Evolutionary conservation across 2,888 invertebrate species (phyloP).

Genomic region (Orthonevra nobilis): DNA sequence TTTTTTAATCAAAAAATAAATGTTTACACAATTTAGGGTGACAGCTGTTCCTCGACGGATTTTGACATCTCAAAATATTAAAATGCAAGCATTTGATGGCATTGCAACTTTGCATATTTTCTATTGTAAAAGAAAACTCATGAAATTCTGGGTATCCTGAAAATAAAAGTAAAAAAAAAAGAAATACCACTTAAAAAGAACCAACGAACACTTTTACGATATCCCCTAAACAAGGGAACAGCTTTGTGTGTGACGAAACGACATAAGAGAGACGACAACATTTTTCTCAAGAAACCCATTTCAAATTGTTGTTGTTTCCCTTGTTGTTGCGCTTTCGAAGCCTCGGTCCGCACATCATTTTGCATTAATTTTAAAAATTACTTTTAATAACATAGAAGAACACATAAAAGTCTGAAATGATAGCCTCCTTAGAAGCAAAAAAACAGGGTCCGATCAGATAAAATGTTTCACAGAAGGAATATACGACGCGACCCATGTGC

Average conservation of each 20-base stretch:
- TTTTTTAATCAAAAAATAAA: no score
- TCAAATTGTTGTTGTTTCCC: no score
- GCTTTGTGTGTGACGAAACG: background rate
- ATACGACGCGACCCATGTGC: background rate
- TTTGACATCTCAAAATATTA: no score
- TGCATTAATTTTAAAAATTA: conserved; percentile 50
- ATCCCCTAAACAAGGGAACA: conserved; percentile 12
- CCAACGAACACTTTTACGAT: conserved; percentile 2
- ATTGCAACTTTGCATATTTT: no score
- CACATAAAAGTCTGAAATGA: conserved; percentile 45
- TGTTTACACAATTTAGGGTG: no score
- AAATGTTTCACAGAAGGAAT: background rate
- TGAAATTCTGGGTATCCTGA: no score
- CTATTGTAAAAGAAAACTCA: no score
- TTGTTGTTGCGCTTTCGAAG: no score
- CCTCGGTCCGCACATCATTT: conserved; percentile 25
- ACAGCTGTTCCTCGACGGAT: no score
- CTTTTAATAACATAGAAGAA: conserved; percentile 46
- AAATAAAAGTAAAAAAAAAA: no score
- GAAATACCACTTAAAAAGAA: background rate
- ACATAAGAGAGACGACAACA: background rate
- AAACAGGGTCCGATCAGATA: conserved; percentile 29
- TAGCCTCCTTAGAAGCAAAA: conserved; percentile 14
- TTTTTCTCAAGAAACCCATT: conserved; percentile 32
- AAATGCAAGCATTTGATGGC: no score